phyloP scores from a whole-genome alignment of 2,888 invertebrate genomes.

The Hemaris fuciformis region DNA sequence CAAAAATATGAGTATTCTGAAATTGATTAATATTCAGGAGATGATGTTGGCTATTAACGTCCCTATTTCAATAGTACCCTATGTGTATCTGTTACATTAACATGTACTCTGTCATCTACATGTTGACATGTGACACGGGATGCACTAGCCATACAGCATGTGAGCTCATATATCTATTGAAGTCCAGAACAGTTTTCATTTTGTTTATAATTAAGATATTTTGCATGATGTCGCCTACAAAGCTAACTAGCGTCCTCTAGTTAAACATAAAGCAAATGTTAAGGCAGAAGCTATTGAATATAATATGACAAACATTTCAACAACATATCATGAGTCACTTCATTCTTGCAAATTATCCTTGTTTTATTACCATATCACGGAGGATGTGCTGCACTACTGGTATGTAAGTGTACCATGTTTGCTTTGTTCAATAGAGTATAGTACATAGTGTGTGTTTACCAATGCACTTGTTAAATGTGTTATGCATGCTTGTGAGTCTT shows the following conservation, averaged over 20 bases:
- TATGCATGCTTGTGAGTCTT: slow-evolving; percentile 18
- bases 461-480: slow-evolving; percentile 7
- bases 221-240: slow-evolving; percentile 4
- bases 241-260: slow-evolving; percentile 9
- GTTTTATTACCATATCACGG: not conserved
- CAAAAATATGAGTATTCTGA: too few species aligned
- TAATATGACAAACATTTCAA: too few species aligned
- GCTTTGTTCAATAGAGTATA: slow-evolving; percentile 6
- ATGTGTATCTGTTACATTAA: not conserved
- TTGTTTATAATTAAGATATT: not conserved
- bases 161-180: slow-evolving; percentile 1
- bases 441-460: not conserved
- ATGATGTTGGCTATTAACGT: not conserved
- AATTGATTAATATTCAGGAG: too few species aligned
- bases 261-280: slow-evolving; percentile 4
- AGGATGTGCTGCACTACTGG: not conserved
- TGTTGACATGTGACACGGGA: not conserved
- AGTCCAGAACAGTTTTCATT: not conserved
- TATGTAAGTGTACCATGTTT: not conserved
- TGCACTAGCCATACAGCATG: slow-evolving; percentile 11
- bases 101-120: slow-evolving; percentile 17
- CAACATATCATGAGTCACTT: not conserved
- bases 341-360: not conserved
- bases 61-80: not conserved
- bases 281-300: slow-evolving; percentile 16